phyloP scores from a whole-genome alignment of 1,140 invertebrate species.

The Hyles euphorbiae region DNA sequence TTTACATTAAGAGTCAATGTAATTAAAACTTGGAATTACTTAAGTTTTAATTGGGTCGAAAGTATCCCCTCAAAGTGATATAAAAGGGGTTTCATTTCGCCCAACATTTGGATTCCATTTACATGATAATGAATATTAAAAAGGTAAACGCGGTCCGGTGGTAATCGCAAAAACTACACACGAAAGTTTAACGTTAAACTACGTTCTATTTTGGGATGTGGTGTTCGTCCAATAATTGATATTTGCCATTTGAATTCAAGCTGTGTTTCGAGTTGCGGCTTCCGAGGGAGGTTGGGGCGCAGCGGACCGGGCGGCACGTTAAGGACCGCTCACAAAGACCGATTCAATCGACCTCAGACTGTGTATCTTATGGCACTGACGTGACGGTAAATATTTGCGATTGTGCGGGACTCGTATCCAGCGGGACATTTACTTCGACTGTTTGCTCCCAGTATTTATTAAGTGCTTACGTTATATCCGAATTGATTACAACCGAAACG shows the following conservation, averaged over 20 bases:
- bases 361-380: constrained; percentile 31
- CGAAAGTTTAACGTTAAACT: no score
- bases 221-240: constrained; percentile 36
- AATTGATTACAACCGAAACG: neutral
- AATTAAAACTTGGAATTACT: constrained; percentile 26
- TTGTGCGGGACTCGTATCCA: constrained; percentile 14
- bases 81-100: constrained; percentile 6
- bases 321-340: constrained; percentile 29
- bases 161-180: neutral
- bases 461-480: constrained; percentile 10
- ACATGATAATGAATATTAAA: constrained; percentile 8
- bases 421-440: constrained; percentile 15
- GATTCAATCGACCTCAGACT: constrained; percentile 27
- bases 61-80: constrained; percentile 9
- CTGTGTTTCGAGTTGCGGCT: constrained; percentile 19
- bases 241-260: constrained; percentile 42
- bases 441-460: constrained; percentile 18
- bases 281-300: constrained; percentile 5
- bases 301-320: constrained; percentile 12
- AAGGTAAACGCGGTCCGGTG: neutral
- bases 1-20: constrained; percentile 24
- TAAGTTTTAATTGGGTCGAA: constrained; percentile 26
- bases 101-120: constrained; percentile 7
- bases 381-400: constrained; percentile 26
- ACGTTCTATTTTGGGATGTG: no score